Percentiles rank a stretch among this genome's conserved stretches.
These are phyloP conservation scores for Ctenochaetus hawaiiensis DNA, from an alignment of 2,797 vertebrate species.

Conservation along the genomic window DNA sequence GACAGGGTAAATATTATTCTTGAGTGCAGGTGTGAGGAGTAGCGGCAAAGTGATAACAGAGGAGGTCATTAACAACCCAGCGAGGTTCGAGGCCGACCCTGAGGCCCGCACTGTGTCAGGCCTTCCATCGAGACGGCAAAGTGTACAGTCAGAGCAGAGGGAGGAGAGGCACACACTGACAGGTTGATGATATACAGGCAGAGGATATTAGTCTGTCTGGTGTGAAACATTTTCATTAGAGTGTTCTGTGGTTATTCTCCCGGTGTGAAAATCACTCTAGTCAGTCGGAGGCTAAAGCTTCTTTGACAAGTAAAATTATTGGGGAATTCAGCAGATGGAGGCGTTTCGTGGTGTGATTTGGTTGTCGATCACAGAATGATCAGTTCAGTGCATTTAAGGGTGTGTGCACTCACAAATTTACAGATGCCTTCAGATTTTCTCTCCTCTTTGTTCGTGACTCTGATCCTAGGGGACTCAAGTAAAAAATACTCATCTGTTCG, in stretches of 20 bases:
- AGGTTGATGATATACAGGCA: constrained; percentile 64
- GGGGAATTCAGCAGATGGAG: constrained; percentile 26
- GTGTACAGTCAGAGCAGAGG: constrained; percentile 28
- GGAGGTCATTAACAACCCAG: constrained; percentile 62
- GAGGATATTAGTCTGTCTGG: constrained; percentile 45
- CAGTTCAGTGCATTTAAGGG: neutral
- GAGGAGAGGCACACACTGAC: constrained; percentile 57
- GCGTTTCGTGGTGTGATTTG: constrained; percentile 13
- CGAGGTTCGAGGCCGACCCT: constrained; percentile 27
- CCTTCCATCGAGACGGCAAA: constrained; percentile 16
- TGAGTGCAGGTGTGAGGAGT: constrained; percentile 78
- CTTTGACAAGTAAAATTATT: constrained; percentile 21
- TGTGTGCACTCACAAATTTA: neutral
- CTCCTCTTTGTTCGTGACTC: neutral
- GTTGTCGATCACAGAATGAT: constrained; percentile 21
- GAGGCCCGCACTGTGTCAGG: constrained; percentile 29
- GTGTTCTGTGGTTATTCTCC: constrained; percentile 36
- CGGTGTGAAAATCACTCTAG: constrained; percentile 16
- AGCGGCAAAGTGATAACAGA: constrained; percentile 66
- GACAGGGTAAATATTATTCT: constrained; percentile 79
- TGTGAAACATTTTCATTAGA: constrained; percentile 58
- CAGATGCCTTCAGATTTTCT: neutral
- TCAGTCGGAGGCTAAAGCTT: constrained; percentile 11
- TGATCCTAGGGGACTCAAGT: neutral
- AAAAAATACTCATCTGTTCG: neutral